Conservation (phyloP, 2,113 vertebrate genomes). For the Serinus canaria region DNA sequence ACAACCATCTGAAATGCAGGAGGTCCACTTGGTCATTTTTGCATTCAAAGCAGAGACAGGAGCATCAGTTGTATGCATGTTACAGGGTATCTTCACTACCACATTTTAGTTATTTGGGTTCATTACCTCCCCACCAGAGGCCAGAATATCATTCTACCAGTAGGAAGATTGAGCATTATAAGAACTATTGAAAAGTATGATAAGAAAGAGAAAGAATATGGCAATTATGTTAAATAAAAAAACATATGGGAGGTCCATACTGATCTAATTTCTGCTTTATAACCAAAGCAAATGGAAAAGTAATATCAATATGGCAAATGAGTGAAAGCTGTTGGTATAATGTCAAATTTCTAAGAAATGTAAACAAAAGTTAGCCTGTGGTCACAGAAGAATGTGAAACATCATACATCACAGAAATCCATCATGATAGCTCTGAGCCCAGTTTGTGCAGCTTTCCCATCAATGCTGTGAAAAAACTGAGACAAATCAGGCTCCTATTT, state of each 20-base stretch:
- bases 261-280: slow-evolving; percentile 28
- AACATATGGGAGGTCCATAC: neutral
- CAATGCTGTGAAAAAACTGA: neutral
- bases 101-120: neutral
- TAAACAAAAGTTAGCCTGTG: neutral
- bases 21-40: neutral
- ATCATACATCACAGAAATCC: neutral
- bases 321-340: neutral
- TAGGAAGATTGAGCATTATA: neutral
- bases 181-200: neutral
- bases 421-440: neutral
- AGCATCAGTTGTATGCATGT: neutral
- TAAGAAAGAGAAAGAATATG: neutral
- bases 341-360: slow-evolving; percentile 7
- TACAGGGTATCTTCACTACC: neutral
- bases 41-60: neutral
- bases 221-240: neutral
- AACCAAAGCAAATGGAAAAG: neutral
- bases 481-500: neutral
- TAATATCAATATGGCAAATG: slow-evolving; percentile 6
- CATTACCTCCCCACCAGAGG: neutral
- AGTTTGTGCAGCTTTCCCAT: neutral
- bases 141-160: neutral
- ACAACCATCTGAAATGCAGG: neutral
- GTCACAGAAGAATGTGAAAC: neutral